Base-by-base conservation (phyloP, 2,888 invertebrate species). In the Drosophila neotestacea region DNA sequence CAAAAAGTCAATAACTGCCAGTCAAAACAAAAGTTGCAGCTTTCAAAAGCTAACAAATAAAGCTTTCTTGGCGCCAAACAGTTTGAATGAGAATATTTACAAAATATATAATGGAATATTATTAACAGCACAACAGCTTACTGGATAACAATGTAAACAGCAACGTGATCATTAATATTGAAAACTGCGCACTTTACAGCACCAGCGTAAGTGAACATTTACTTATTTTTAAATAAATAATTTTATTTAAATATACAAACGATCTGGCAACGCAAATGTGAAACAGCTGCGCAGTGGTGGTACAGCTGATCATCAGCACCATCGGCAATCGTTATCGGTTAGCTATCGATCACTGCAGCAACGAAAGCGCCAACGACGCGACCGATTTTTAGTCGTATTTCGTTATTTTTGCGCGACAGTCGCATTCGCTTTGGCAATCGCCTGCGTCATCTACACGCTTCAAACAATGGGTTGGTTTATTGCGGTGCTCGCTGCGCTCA, bases 401-500 rank as follows among this genome's bases (percentile, higher is more conserved):
- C 85, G 85, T 55, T 76, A 75, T 74, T 89, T 86, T 61, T 89
- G 85, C 76, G 93, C 93, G 91, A 87, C 93, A 68, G 93, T 93
- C 27, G 93, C 93, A 60, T 88, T 94, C 42, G 93, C 92, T 55
- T 92, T 93, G n/a, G 83, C 90, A 34, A 75, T 86, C 62, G 91
- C 90, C 90, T 94, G 62, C 94, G 94, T 94, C 92, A 93, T 73
- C 93, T 86, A 73, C 22, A 94, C 92, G 62, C 69, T 86, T 9
- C 56, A 78, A 16, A 89, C 89, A 85, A 94, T 92, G 91, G 92
- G 92, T 81, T 92, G 92, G 91, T 67, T 95, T 90, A 95, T 95
- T 88, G 94, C 97, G 50, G 91, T 95, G 56, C 93, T 96, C 54
- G 95, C 96, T 38, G 94, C 95, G 39, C 88, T 95, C 36, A 85